Evolutionary conservation across 2,888 invertebrate genomes (phyloP).

Genomic region (Archips xylosteana): DNA sequence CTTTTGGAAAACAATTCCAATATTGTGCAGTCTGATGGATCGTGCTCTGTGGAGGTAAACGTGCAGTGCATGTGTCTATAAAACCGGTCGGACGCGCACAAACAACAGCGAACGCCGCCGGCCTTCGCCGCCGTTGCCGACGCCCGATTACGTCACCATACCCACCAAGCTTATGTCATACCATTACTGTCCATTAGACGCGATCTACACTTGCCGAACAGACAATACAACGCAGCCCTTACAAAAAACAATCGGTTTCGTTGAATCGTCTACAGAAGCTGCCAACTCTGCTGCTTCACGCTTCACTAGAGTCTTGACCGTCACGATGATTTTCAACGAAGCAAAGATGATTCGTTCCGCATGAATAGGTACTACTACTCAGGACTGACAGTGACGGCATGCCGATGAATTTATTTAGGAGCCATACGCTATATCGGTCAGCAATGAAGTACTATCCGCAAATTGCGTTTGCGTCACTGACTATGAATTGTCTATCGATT

Average conservation of each 20-base stretch:
- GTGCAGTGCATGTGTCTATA: constrained; percentile 69
- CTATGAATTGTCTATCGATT: constrained; percentile 32
- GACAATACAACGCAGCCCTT: constrained; percentile 36
- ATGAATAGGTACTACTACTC: constrained; percentile 53
- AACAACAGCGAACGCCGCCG: constrained; percentile 63
- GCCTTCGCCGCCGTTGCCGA: constrained; percentile 78
- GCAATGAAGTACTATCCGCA: constrained; percentile 48
- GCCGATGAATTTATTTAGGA: constrained; percentile 58
- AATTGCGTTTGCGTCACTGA: constrained; percentile 52
- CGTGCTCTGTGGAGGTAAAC: constrained; percentile 56
- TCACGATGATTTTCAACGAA: constrained; percentile 53
- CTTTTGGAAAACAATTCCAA: constrained; percentile 30
- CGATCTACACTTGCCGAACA: constrained; percentile 37
- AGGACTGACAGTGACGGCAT: constrained; percentile 43
- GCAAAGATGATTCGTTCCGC: constrained; percentile 63
- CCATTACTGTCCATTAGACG: constrained; percentile 57
- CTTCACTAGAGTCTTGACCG: constrained; percentile 52
- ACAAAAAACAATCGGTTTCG: constrained; percentile 25
- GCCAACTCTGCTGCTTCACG: constrained; percentile 48
- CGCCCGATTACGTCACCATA: constrained; percentile 79
- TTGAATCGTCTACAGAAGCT: constrained; percentile 22
- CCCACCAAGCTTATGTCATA: constrained; percentile 77
- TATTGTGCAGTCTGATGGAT: constrained; percentile 40
- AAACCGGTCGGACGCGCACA: constrained; percentile 71
- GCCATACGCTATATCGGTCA: constrained; percentile 59